Evolutionary conservation across 1,140 invertebrate genomes (phyloP), one percentile per base, ranked within the genome.

Genomic region (Rhysida immarginata): DNA sequence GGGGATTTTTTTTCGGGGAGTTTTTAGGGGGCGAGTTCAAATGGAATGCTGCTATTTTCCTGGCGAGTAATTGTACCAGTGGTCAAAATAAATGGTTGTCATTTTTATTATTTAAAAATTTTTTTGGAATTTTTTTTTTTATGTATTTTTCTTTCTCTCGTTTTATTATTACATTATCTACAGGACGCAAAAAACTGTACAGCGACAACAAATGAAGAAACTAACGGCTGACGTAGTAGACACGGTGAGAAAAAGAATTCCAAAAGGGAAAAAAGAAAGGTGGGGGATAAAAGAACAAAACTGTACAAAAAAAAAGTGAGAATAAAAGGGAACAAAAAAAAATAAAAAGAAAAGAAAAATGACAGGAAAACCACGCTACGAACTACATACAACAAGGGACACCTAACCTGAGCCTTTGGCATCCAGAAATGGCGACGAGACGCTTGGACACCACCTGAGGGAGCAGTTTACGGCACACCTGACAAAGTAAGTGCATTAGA

Each of bases 401-500:
- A 25, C 49, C 49, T 27, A 27, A 51, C 44, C 44, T 18, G 44
- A 5, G 20, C 16, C 16, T 8, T 13, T 18, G 5, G 3, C 44
- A 46, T 11, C 8, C 44, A 23, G 49, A 51, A 20, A 27, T 27
- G 24, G 21, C 26, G 49, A 16, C 13, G 49, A 5, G 23, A 8
- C 49, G 3, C 26, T 5, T 46, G 44, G 18, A 11, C 44, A 5
- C 44, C 23, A 23, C 44, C 44, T n/a, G 8, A 46, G 49, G 49
- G 49, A 51, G 49, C 24, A 51, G 49, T 51, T 48, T 26, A 16
- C 8, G 8, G 20, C 24, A 13, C 21, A 27, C 8, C 26, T n/a
- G 24, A 51, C 49, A 51, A 51, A 51, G 26, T 21, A 51, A 51
- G 26, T 51, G 49, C 49, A 51, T 51, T 51, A 51, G 26, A 3